Percentiles rank a stretch among this genome's conserved stretches.
Evolutionary conservation across 2,888 invertebrate genomes (phyloP).

Genomic region (Limenitis camilla): DNA sequence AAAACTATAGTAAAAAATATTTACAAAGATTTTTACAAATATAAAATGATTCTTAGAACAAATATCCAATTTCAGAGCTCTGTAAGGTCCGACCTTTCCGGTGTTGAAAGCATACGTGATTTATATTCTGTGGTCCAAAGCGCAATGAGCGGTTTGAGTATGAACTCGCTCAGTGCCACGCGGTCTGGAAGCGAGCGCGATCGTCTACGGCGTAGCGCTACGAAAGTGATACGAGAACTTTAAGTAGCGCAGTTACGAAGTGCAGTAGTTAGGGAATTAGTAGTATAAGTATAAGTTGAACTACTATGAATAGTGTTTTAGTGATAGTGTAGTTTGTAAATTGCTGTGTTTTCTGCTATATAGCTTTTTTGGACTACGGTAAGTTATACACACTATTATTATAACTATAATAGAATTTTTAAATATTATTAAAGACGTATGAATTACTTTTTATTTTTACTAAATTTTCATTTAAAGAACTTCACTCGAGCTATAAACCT

Average conservation of each 20-base stretch:
- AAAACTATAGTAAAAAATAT: no score
- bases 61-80: constrained; percentile 1
- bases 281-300: neutral
- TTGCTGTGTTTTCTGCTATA: no score
- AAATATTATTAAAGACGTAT: no score
- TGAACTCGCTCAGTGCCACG: constrained; percentile 43
- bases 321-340: no score
- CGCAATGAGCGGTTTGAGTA: constrained; percentile 12
- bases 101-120: constrained; percentile 3
- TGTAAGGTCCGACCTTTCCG: constrained; percentile 10
- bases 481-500: no score
- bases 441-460: no score
- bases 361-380: no score
- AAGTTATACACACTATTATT: no score
- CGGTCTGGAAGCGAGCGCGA: constrained; percentile 49
- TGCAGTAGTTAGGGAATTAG: neutral
- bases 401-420: no score
- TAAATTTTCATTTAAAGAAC: no score
- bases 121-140: constrained; percentile 1
- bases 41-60: neutral
- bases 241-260: constrained; percentile 13
- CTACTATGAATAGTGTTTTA: no score
- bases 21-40: no score
- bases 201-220: constrained; percentile 53
- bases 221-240: constrained; percentile 28